These are phyloP conservation scores for Chaetura pelagica DNA, from an alignment of 2,113 vertebrate genomes.

Conservation along the genomic window DNA sequence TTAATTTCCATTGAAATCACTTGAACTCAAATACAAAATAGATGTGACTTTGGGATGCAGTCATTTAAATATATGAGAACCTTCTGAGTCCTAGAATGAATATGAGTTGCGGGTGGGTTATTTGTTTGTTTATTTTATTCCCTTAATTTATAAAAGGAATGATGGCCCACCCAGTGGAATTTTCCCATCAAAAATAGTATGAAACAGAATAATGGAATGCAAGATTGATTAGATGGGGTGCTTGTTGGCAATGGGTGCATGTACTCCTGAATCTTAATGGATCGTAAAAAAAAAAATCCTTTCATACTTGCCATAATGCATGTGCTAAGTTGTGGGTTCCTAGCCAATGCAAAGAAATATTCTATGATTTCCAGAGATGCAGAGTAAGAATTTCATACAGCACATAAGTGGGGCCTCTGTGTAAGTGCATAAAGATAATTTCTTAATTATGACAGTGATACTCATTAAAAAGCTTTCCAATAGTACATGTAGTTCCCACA, in stretches of 20 bases:
- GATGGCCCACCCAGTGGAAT: constrained; percentile 60
- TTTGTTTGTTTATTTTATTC: constrained; percentile 63
- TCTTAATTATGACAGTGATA: constrained; percentile 59
- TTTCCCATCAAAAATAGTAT: constrained; percentile 66
- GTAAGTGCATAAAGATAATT: constrained; percentile 38
- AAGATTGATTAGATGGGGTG: constrained; percentile 61
- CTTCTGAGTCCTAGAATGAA: constrained; percentile 5
- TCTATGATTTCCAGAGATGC: constrained; percentile 51
- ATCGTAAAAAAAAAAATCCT: constrained; percentile 64
- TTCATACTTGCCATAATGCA: constrained; percentile 42
- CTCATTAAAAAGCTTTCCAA: constrained; percentile 45
- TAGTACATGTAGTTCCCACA: constrained; percentile 62
- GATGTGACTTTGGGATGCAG: constrained; percentile 1
- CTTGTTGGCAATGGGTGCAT: constrained; percentile 53
- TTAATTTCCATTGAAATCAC: constrained; percentile 28
- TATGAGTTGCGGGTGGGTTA: neutral
- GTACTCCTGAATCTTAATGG: constrained; percentile 61
- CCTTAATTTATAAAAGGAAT: constrained; percentile 49
- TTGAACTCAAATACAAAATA: constrained; percentile 28
- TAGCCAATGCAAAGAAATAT: constrained; percentile 50
- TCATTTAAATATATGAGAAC: constrained; percentile 21
- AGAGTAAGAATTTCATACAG: constrained; percentile 8
- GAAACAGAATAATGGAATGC: constrained; percentile 56
- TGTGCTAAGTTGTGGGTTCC: constrained; percentile 54
- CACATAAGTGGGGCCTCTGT: neutral